Evolutionary conservation across 2,888 invertebrate species (phyloP).

Genomic region (Pyrrhia umbra): DNA sequence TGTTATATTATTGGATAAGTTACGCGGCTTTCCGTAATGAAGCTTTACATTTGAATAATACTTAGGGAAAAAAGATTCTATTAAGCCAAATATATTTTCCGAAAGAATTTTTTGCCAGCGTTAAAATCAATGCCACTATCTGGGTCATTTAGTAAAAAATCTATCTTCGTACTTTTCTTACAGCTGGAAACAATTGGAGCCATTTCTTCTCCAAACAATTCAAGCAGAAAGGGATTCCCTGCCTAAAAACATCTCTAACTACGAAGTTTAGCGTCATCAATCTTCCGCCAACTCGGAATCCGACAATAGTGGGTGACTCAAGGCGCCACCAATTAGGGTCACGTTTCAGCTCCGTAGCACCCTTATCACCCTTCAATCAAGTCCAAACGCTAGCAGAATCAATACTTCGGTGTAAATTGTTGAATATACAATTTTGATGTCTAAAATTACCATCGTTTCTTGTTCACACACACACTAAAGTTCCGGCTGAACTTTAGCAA

Average conservation of each 20-base stretch:
- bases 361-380: conserved; percentile 56
- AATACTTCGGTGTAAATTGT: conserved; percentile 25
- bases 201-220: conserved; percentile 55
- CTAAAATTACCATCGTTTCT: not conserved
- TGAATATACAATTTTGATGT: conserved; percentile 3
- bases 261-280: conserved; percentile 55
- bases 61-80: conserved; percentile 32
- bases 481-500: not conserved
- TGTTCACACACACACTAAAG: not conserved
- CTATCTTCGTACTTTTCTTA: conserved; percentile 20
- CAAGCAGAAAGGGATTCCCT: conserved; percentile 33
- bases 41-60: conserved; percentile 34
- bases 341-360: conserved; percentile 47
- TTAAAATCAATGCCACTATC: conserved; percentile 10
- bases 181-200: conserved; percentile 44
- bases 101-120: conserved; percentile 11
- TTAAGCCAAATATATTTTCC: conserved; percentile 12
- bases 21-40: conserved; percentile 35
- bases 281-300: conserved; percentile 43
- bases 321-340: conserved; percentile 55
- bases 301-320: conserved; percentile 52
- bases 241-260: conserved; percentile 46
- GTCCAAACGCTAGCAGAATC: conserved; percentile 35
- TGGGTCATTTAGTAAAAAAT: conserved; percentile 27
- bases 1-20: conserved; percentile 47